Evolutionary conservation across 2,888 invertebrate species (phyloP), one percentile per base, ranked within the genome.

Genomic region (Pseudanteris insignis): DNA sequence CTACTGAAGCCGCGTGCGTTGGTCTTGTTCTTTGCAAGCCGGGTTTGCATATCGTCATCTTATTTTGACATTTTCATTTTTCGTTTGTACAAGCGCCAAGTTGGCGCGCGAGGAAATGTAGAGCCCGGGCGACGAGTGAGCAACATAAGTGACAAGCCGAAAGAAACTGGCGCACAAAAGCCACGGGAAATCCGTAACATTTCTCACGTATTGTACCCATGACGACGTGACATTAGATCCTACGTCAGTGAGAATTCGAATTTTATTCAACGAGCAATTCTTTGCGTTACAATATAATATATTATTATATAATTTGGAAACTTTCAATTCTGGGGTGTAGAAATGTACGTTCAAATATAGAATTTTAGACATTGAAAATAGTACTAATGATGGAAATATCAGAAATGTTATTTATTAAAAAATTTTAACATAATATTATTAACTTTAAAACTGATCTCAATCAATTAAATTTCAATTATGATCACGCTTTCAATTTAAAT

Each of bases 181-280:
- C 41, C 48, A 40, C 43, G 50, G 11, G 34, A 28, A 48, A 21
- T 43, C 37, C 41, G 46, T 59, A 62, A 63, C 64, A 61, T 66
- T 63, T 47, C 48, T 43, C 36, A 53, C 37, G 44, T 54, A 44
- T 44, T 50, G 54, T 47, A 48, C 59, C 44, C 43, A 34, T 38
- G 18, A 44, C 53, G 41, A 43, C 50, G 62, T 40, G 66, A 59
- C 61, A 50, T 64, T 54, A 54, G 69, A 72, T 70, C 68, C 69
- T 67, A 70, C 72, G 72, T 65, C 58, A 67, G 65, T 65, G 63
- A 69, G 63, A 62, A 71, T 73, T 72, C 67, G 63, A 67, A 72
- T 72, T 72, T 68, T 60, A 53, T 63, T 60, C 63, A 43, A 43
- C 60, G n/a, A n/a, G n/a, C n/a, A n/a, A n/a, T n/a, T n/a, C n/a